phyloP scores from a whole-genome alignment of 2,113 vertebrate genomes.

The Myodes glareolus region DNA sequence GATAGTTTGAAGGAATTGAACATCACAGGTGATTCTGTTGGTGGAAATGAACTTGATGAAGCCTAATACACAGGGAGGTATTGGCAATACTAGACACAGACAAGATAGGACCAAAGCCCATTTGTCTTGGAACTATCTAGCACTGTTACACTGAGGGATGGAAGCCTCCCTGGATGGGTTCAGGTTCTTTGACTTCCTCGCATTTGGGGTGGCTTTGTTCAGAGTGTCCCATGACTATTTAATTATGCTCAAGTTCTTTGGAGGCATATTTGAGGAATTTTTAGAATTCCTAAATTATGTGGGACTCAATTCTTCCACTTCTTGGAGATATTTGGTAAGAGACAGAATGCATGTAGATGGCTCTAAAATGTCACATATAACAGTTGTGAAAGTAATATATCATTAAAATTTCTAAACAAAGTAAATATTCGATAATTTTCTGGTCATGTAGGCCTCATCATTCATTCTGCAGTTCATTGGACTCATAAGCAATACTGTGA shows the following conservation, averaged over 20 bases:
- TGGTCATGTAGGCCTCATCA: neutral
- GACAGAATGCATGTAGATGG: neutral
- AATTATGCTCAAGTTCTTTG: neutral
- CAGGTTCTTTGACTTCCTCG: neutral
- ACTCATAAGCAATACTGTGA: neutral
- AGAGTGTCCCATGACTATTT: neutral
- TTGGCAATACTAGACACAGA: accelerated
- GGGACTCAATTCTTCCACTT: neutral
- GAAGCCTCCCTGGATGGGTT: neutral
- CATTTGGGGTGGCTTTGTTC: neutral
- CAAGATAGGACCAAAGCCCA: neutral
- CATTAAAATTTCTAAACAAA: constrained; percentile 37
- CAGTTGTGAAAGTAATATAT: neutral
- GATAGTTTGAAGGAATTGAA: neutral
- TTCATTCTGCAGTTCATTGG: neutral
- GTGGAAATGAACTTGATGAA: neutral
- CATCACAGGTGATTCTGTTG: neutral
- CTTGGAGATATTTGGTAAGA: neutral
- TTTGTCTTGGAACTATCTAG: no score
- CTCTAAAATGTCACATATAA: neutral
- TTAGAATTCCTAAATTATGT: neutral
- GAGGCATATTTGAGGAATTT: neutral
- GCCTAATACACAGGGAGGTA: neutral
- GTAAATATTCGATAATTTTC: neutral
- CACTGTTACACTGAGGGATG: accelerated